Conservation (phyloP, 2,113 vertebrate genomes). For the Notothenia rossii region DNA sequence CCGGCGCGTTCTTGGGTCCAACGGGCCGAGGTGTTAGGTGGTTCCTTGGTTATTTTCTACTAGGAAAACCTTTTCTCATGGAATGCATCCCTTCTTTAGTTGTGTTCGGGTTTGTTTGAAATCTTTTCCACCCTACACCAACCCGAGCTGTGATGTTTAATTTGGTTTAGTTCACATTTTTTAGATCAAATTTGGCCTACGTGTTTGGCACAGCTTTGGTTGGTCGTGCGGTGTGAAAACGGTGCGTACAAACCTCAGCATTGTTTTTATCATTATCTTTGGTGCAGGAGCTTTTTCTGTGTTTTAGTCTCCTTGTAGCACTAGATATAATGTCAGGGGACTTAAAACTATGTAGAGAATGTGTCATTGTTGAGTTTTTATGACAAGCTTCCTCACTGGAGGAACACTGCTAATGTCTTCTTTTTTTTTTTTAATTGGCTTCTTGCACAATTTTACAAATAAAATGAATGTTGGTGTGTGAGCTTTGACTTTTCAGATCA, state of each 20-base stretch:
- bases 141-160: conserved; percentile 32
- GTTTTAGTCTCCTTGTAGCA: conserved; percentile 89
- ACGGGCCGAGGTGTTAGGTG: conserved; percentile 77
- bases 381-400: conserved; percentile 92
- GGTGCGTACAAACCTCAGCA: conserved; percentile 52
- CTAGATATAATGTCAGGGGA: conserved; percentile 83
- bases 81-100: conserved; percentile 87
- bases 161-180: conserved; percentile 24
- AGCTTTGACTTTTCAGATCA: conserved; percentile 91
- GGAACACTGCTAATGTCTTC: conserved; percentile 90
- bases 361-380: conserved; percentile 77
- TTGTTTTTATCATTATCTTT: conserved; percentile 68
- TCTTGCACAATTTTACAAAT: conserved; percentile 94
- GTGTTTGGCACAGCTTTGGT: conserved; percentile 33
- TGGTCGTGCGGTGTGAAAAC: conserved; percentile 43
- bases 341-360: conserved; percentile 79
- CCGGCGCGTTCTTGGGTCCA: conserved; percentile 83
- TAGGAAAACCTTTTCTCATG: conserved; percentile 89
- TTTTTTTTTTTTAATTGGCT: conserved; percentile 74
- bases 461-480: conserved; percentile 94
- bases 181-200: conserved; percentile 27
- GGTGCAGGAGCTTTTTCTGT: conserved; percentile 88
- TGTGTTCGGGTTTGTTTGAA: conserved; percentile 55
- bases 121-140: conserved; percentile 33
- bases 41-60: conserved; percentile 74